phyloP scores from a whole-genome alignment of 37 sponge, comb jelly and placozoan species.

The Crambe crambe region DNA sequence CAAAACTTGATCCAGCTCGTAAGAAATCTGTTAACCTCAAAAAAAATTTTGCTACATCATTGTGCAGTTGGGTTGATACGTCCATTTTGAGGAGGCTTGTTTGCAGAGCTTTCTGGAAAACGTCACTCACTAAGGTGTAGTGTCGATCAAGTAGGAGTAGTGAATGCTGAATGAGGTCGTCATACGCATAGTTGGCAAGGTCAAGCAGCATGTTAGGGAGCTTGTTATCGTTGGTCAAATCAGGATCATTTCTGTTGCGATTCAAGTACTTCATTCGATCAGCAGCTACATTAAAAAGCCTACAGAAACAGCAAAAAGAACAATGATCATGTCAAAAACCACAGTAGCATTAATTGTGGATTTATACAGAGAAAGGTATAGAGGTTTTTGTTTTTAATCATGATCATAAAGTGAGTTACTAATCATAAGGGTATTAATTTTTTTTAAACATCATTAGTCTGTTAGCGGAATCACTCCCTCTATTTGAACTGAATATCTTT shows the following conservation, averaged over 20 bases:
- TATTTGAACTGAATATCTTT: neutral
- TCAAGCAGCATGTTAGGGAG: constrained; percentile 33
- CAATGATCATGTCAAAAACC: too few species aligned
- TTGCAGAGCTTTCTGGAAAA: constrained; percentile 66
- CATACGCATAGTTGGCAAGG: constrained; percentile 43
- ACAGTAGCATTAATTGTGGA: too few species aligned
- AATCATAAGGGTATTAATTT: too few species aligned
- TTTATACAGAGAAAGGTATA: too few species aligned
- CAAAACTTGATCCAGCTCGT: neutral
- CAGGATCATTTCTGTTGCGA: neutral
- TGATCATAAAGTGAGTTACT: too few species aligned
- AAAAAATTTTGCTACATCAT: neutral
- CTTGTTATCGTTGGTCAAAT: too few species aligned
- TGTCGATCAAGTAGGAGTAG: constrained; percentile 55
- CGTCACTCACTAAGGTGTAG: constrained; percentile 33
- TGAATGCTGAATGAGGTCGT: constrained; percentile 46
- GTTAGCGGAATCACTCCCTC: too few species aligned
- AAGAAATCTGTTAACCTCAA: neutral
- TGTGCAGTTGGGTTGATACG: neutral
- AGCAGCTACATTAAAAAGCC: neutral
- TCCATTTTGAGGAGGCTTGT: constrained; percentile 30
- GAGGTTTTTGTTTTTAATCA: too few species aligned
- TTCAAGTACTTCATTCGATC: neutral
- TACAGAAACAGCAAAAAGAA: too few species aligned
- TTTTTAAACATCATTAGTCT: too few species aligned